phyloP scores from a whole-genome alignment of 2,888 invertebrate genomes.

The Phorcus lineatus region DNA sequence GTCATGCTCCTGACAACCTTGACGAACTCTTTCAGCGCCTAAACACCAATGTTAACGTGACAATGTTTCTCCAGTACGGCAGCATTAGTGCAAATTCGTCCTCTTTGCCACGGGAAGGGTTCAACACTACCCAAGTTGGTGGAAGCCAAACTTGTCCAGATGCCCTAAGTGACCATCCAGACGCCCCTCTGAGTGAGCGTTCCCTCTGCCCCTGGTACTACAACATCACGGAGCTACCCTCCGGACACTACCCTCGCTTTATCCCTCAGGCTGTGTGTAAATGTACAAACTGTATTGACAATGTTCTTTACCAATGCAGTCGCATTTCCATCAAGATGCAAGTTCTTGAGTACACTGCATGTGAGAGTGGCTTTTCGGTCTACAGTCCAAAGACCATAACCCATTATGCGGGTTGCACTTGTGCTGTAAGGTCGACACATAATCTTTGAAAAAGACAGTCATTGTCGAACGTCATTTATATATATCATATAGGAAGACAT shows the following conservation, averaged over 20 bases:
- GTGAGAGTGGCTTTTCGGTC: not conserved
- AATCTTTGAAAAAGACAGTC: too few species aligned
- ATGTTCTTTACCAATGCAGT: not conserved
- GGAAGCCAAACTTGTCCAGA: not conserved
- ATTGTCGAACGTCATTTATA: too few species aligned
- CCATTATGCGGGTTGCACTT: not conserved
- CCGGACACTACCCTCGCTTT: not conserved
- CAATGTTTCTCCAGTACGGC: not conserved
- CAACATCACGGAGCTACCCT: not conserved
- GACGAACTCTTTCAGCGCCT: not conserved
- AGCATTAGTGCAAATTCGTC: not conserved
- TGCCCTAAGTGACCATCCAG: not conserved
- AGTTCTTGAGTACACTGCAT: not conserved
- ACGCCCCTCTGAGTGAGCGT: not conserved
- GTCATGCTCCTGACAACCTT: not conserved
- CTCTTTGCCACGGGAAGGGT: too few species aligned
- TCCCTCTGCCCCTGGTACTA: slow-evolving; percentile 16
- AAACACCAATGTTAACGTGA: not conserved
- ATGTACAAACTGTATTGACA: not conserved
- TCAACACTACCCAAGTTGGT: not conserved
- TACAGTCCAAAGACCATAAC: not conserved
- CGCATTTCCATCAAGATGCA: not conserved
- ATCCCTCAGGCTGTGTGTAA: slow-evolving; percentile 20
- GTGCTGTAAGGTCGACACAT: not conserved
- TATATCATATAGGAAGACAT: too few species aligned